Evolutionary conservation across 2,888 invertebrate species (phyloP).

Genomic region (Tribolium freemani): DNA sequence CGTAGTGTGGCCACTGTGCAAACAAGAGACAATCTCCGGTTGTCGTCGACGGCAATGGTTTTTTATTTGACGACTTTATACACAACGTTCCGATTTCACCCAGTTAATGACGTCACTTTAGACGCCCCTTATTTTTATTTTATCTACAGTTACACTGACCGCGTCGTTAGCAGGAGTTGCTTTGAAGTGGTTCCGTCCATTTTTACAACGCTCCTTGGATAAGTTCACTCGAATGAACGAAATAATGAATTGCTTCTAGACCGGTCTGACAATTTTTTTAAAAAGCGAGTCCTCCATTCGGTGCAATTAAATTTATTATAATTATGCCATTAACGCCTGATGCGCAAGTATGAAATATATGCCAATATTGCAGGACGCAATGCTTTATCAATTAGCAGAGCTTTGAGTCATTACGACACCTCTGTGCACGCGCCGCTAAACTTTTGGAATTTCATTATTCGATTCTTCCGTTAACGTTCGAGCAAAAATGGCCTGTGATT

Average conservation of each 20-base stretch:
- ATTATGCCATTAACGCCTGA: constrained; percentile 7
- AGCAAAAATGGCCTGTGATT: not conserved
- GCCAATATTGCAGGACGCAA: constrained; percentile 44
- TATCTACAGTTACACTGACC: constrained; percentile 41
- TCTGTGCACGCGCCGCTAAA: constrained; percentile 33
- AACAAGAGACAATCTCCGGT: constrained; percentile 67
- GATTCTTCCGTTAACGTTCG: constrained; percentile 13
- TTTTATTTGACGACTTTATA: constrained; percentile 38
- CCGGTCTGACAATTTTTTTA: too few species aligned
- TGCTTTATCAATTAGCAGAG: constrained; percentile 51
- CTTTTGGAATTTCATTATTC: constrained; percentile 44
- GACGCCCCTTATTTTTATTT: constrained; percentile 18
- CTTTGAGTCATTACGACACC: constrained; percentile 49
- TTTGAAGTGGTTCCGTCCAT: constrained; percentile 47
- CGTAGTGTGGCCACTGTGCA: constrained; percentile 59
- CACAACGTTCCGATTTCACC: constrained; percentile 38
- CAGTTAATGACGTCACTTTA: constrained; percentile 35
- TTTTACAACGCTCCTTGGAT: constrained; percentile 1
- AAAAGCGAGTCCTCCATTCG: too few species aligned
- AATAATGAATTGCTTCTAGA: constrained; percentile 3
- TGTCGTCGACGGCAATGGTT: constrained; percentile 55
- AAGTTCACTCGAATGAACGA: constrained; percentile 1
- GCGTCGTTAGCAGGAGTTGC: constrained; percentile 49
- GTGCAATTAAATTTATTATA: not conserved
- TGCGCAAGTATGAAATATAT: constrained; percentile 44